Percentiles rank a stretch among this genome's conserved stretches.
Evolutionary conservation across 2,888 invertebrate genomes (phyloP).

Genomic region (Phengaris alcon): DNA sequence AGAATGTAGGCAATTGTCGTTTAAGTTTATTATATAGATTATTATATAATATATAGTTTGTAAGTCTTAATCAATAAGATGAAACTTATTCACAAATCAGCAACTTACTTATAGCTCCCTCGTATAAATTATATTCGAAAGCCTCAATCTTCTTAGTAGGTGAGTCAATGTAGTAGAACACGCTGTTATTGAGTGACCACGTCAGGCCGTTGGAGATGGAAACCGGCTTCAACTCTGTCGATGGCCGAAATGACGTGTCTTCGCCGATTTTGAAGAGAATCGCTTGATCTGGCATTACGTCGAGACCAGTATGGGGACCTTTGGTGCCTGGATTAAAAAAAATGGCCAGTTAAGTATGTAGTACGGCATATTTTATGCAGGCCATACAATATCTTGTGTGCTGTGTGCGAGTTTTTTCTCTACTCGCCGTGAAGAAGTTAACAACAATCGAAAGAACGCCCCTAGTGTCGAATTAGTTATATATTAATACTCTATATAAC

Average conservation of each 20-base stretch:
- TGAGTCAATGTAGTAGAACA: conserved; percentile 87
- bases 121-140: conserved; percentile 81
- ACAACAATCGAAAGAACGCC: too few species aligned
- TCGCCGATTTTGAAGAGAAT: conserved; percentile 76
- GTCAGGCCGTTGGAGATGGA: conserved; percentile 86
- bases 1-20: too few species aligned
- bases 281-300: conserved; percentile 72
- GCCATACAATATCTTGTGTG: too few species aligned
- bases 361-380: too few species aligned
- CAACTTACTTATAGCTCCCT: conserved; percentile 55
- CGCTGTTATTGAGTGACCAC: conserved; percentile 83
- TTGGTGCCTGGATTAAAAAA: conserved; percentile 74
- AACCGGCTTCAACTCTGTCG: conserved; percentile 61
- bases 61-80: background rate
- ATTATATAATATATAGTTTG: too few species aligned
- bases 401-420: too few species aligned
- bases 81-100: background rate
- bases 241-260: conserved; percentile 47
- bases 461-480: too few species aligned
- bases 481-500: too few species aligned
- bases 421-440: too few species aligned
- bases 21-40: too few species aligned
- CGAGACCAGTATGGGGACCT: conserved; percentile 76
- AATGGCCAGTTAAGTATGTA: background rate
- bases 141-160: conserved; percentile 81